Evolutionary conservation across 2,888 invertebrate species (phyloP).

Genomic region (Chalcis sispes): DNA sequence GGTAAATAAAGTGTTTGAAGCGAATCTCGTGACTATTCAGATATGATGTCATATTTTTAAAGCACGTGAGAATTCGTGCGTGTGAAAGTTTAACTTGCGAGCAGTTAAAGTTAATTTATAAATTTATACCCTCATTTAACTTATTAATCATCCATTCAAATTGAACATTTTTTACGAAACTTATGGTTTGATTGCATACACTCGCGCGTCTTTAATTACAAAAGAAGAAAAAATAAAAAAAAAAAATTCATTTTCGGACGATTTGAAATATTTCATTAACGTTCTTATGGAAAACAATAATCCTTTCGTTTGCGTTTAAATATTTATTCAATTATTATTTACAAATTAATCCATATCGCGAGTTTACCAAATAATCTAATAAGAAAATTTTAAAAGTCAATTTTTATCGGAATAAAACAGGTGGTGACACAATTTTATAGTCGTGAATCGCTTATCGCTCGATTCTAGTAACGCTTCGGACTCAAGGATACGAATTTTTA

Average conservation of each 20-base stretch:
- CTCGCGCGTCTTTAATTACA: neutral
- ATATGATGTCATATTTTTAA: slow-evolving; percentile 40
- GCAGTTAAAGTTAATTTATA: no score
- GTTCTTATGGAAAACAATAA: neutral
- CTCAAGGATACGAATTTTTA: slow-evolving; percentile 56
- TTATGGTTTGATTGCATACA: no score
- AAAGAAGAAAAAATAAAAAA: neutral
- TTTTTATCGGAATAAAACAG: slow-evolving; percentile 36
- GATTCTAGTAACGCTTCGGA: slow-evolving; percentile 29
- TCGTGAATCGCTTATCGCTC: slow-evolving; percentile 39
- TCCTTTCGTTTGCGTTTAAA: neutral
- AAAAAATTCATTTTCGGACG: no score
- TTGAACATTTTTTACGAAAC: no score
- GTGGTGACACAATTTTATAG: slow-evolving; percentile 44
- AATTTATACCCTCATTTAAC: no score
- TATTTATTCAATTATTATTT: neutral
- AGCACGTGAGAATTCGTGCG: slow-evolving; percentile 37
- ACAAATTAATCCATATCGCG: neutral
- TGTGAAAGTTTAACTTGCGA: no score
- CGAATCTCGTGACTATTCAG: slow-evolving; percentile 28
- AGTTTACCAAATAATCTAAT: neutral
- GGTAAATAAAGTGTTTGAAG: slow-evolving; percentile 30
- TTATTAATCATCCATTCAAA: no score
- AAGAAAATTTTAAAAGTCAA: neutral
- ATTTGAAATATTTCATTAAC: no score